Base-by-base conservation (phyloP, 2,888 invertebrate genomes). In the Lissonota sp. region DNA sequence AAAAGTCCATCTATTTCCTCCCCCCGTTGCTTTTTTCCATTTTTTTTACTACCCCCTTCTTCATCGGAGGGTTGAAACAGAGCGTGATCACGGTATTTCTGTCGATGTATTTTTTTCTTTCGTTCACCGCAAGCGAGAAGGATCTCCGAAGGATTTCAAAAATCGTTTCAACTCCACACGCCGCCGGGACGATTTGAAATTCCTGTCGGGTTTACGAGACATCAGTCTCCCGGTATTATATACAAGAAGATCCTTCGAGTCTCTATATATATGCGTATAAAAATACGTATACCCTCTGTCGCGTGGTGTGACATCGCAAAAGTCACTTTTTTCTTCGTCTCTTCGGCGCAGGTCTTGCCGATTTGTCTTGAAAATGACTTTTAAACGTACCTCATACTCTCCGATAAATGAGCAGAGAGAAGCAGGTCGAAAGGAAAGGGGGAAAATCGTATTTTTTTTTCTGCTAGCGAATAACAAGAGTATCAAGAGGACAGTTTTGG, bases 1-100 rank as follows among this genome's bases (percentile, higher is more conserved):
- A 91, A 91, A 91, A 90, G 88, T 86, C 91, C 88, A 90, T 91
- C 87, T 88, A 90, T 89, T 85, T 82, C 49, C 49, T 70, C 64
- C 44, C 55, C 46, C 55, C 46, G 7, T 62, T 46, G 70, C 46
- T 62, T 26, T 73, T 10, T 63, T 72, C 37, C 14, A 46, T 57
- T 63, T 64, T 73, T 60, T 51, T 66, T 46, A 53, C 53, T 53
- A 14, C 53, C 14, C 4, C 16, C 51, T 14, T 14, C 26, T 53
- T 12, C 14, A 6, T 6, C 14, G 14, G 6, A 53, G 53, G 53
- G 53, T 53, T 12, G 14, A 53, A 12, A 53, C 44, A 53, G 7
- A 53, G 14, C 53, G n/a, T 12, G 14, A 44, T 44, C 10, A 55
- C 42, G 44, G 42, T 60, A 58, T 58, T 58, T 57, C 63, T 5